Evolutionary conservation across 2,797 vertebrate species (phyloP), one percentile per base, ranked within the genome.

Genomic region (Adrianichthys oophorus): DNA sequence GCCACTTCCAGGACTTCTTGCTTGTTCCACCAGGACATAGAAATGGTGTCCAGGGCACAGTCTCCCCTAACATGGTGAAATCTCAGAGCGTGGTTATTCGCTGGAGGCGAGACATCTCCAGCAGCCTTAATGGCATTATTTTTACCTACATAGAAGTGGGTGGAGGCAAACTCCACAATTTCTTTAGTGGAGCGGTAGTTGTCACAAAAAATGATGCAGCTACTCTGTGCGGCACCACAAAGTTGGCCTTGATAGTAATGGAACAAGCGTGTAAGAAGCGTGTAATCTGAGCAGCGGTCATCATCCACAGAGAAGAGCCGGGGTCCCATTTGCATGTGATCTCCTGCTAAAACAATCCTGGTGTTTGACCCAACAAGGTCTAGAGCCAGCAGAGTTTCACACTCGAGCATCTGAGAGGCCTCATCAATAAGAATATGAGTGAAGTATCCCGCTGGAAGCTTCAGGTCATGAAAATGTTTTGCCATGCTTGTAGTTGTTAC

Each of bases 331-430:
- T 98, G 96, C 96, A 96, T 95, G 82, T 97, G 96, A 85, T 98
- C 95, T 24, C 95, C 96, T 0, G 95, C 95, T 17, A 98, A 85
- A 51, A 94, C 91, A 5, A 98, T 72, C 15, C 91, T 89, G 15
- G 96, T 97, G 29, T 76, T 41, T 1, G 85, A 80, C 0, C 87
- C 89, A 15, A 94, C 93, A 0, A 95, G 88, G 19, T 89, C 83
- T 56, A 98, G 87, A 0, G 95, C 93, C 41, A 92, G 90, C 57
- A 98, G 77, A 5, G 95, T 94, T 68, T 96, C 95, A 0, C 94
- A 94, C 69, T 97, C 96, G 58, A 97, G 84, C 96, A 97, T 97
- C 90, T 98, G 96, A 29, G 96, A 95, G 0, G 96, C 95, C 83
- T 98, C 96, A 0, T 98, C 96, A 0, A 98, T 94, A 52, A 98